phyloP scores from a whole-genome alignment of 1,140 invertebrate genomes.

The Aleiodes sp. region DNA sequence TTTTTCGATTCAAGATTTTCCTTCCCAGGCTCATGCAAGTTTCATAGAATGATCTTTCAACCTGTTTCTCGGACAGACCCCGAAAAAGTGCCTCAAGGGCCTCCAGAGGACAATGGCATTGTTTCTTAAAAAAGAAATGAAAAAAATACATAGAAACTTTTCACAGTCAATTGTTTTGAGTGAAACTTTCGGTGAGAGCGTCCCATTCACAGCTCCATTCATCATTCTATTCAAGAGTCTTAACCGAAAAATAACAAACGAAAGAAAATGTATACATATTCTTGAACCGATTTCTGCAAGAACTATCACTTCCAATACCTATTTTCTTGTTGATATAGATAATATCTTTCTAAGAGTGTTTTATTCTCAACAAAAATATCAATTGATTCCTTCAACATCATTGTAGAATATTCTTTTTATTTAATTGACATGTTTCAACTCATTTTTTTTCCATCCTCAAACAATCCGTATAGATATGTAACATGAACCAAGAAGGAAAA shows the following conservation, averaged over 20 bases:
- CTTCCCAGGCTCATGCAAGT: background rate
- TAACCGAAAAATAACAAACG: background rate
- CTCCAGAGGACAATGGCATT: conserved; percentile 15
- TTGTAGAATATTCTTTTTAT: too few relatives aligned
- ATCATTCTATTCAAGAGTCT: conserved; percentile 18
- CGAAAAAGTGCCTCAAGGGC: background rate
- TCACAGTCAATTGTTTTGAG: conserved; percentile 17
- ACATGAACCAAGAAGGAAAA: too few relatives aligned
- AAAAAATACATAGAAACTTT: background rate
- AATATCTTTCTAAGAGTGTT: too few relatives aligned
- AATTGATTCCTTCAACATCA: too few relatives aligned
- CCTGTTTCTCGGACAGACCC: background rate
- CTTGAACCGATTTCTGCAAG: too few relatives aligned
- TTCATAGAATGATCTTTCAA: background rate
- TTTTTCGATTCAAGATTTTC: background rate
- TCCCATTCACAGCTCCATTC: conserved; percentile 28
- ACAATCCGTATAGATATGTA: too few relatives aligned
- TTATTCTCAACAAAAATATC: too few relatives aligned
- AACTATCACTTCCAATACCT: too few relatives aligned
- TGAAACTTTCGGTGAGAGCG: conserved; percentile 15
- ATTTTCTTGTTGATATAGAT: too few relatives aligned
- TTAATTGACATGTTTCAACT: too few relatives aligned
- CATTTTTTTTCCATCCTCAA: too few relatives aligned
- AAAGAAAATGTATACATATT: too few relatives aligned
- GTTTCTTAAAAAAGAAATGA: background rate